These are phyloP conservation scores for Suricata suricatta DNA, from an alignment of 2,113 vertebrate species.

Conservation along the genomic window DNA sequence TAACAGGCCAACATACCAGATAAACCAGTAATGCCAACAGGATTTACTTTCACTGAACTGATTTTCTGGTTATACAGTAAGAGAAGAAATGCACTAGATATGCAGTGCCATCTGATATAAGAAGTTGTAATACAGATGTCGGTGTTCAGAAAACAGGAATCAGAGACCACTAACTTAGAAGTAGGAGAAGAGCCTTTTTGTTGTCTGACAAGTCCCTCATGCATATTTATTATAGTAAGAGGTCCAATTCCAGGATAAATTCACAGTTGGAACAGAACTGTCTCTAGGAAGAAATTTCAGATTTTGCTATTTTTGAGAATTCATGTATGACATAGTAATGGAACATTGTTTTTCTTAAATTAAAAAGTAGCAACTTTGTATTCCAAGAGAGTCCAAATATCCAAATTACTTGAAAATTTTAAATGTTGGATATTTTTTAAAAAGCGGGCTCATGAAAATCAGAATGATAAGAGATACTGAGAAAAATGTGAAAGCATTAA, in stretches of 20 bases:
- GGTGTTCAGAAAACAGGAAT: slow-evolving; percentile 20
- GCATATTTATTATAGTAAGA: neutral
- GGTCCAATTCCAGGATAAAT: neutral
- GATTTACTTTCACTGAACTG: slow-evolving; percentile 68
- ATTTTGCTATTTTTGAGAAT: slow-evolving; percentile 39
- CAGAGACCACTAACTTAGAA: slow-evolving; percentile 11
- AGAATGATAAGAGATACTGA: neutral
- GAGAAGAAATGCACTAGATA: neutral
- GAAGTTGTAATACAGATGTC: neutral
- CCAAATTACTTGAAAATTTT: slow-evolving; percentile 4
- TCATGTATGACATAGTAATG: neutral
- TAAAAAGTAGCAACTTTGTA: slow-evolving; percentile 19
- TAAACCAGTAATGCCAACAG: slow-evolving; percentile 51
- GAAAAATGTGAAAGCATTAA: slow-evolving; percentile 5
- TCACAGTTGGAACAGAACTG: neutral
- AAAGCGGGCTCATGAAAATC: neutral
- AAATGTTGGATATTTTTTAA: neutral
- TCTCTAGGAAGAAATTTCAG: neutral
- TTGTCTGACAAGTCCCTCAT: neutral
- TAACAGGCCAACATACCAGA: slow-evolving; percentile 59
- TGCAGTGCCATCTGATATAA: neutral
- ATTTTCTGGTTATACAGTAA: slow-evolving; percentile 44
- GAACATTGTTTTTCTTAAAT: neutral
- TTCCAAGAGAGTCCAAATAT: neutral
- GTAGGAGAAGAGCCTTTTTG: neutral